Conservation (phyloP, 2,888 invertebrate genomes). For the Synergus itoensis region DNA sequence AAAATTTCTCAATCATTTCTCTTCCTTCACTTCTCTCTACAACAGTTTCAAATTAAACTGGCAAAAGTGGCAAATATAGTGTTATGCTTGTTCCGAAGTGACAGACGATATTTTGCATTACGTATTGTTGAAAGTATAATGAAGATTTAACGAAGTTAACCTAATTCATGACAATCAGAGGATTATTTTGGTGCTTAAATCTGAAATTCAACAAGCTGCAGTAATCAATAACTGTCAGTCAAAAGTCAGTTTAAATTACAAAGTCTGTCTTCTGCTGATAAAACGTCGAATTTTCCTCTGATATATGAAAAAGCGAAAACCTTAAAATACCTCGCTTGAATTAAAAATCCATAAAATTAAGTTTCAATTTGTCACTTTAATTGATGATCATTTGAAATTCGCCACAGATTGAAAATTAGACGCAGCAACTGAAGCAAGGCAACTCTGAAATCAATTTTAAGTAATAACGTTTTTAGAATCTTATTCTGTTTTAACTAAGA, state of each 20-base stretch:
- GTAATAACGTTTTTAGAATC: no score
- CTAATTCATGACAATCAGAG: conserved; percentile 45
- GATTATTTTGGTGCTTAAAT: conserved; percentile 43
- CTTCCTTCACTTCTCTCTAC: neutral
- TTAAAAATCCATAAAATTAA: neutral
- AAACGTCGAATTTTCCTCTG: neutral
- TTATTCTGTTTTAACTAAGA: neutral
- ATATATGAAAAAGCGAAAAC: neutral
- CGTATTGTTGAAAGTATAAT: conserved; percentile 51
- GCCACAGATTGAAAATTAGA: no score
- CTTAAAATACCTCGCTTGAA: neutral
- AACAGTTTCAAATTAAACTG: neutral
- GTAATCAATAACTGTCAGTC: conserved; percentile 2
- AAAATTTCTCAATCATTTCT: neutral
- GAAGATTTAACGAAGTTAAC: conserved; percentile 49
- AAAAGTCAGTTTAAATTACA: conserved; percentile 10
- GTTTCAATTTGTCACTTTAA: neutral
- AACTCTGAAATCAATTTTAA: no score
- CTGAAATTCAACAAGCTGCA: conserved; percentile 47
- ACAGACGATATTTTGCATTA: neutral
- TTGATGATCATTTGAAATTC: neutral
- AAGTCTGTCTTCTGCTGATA: neutral
- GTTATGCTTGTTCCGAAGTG: neutral
- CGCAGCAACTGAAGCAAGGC: no score
- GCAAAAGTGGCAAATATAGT: neutral